Evolutionary conservation across 2,113 vertebrate genomes (phyloP).

Genomic region (Nothoprocta perdicaria): DNA sequence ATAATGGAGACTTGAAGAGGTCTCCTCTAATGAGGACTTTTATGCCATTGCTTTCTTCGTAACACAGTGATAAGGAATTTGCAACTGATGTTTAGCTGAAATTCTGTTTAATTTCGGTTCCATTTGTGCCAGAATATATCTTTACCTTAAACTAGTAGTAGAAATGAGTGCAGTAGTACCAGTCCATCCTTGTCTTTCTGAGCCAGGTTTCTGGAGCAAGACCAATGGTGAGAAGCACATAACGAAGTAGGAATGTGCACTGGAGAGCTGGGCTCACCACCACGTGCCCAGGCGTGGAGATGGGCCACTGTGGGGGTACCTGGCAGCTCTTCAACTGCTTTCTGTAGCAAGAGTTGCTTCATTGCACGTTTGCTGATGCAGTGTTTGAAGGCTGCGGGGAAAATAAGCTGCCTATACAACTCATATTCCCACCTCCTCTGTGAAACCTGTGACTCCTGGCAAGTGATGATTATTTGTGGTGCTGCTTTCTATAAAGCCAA

Average conservation of each 20-base stretch:
- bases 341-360: neutral
- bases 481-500: neutral
- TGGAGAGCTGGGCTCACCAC: accelerated
- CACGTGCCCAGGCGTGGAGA: accelerated
- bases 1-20: neutral
- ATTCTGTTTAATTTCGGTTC: neutral
- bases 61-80: neutral
- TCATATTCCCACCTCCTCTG: neutral
- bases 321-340: neutral
- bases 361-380: neutral
- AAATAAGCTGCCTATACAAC: neutral
- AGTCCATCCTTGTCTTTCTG: neutral
- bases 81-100: neutral
- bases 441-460: neutral
- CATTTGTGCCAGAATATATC: neutral
- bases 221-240: neutral
- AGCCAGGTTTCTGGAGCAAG: neutral
- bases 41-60: neutral
- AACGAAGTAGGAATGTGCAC: accelerated
- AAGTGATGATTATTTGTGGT: neutral
- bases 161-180: neutral
- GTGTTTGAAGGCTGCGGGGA: neutral
- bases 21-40: neutral
- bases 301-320: accelerated
- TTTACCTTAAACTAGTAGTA: neutral